phyloP scores from a whole-genome alignment of 2,888 invertebrate genomes.

The Tetanocera ferruginea region DNA sequence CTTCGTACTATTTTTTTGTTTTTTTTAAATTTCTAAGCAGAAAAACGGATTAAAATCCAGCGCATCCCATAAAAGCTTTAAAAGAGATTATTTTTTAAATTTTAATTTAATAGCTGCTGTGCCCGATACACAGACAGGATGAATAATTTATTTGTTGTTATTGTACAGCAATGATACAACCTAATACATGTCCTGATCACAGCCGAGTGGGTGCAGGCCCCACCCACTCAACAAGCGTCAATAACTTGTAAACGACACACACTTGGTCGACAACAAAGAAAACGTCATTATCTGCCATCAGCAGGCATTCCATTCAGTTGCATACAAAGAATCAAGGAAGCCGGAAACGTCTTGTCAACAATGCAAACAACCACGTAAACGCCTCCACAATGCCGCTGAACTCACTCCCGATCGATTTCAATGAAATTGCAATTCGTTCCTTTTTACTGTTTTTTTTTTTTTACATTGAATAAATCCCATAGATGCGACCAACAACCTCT shows the following conservation, averaged over 20 bases:
- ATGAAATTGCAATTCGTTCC: background rate
- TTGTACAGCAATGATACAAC: background rate
- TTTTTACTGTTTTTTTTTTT: background rate
- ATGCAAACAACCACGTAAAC: conserved; percentile 3
- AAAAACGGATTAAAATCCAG: no score
- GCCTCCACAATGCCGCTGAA: background rate
- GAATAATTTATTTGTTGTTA: background rate
- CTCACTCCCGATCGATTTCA: background rate
- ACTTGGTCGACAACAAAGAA: conserved; percentile 30
- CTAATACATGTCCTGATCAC: no score
- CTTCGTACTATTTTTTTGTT: no score
- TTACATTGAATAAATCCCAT: background rate
- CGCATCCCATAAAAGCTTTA: no score
- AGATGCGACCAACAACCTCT: no score
- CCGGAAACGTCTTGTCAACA: conserved; percentile 35
- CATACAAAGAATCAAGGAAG: conserved; percentile 18
- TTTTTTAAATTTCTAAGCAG: no score
- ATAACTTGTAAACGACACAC: conserved; percentile 27
- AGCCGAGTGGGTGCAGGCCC: background rate
- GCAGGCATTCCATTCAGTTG: conserved; percentile 5
- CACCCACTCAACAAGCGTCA: background rate
- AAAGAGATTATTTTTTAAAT: no score
- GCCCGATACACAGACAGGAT: no score
- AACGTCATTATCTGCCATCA: conserved; percentile 30
- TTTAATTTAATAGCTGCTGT: no score